Evolutionary conservation across 2,888 invertebrate species (phyloP), one percentile per base, ranked within the genome.

Genomic region (Hesperia comma): DNA sequence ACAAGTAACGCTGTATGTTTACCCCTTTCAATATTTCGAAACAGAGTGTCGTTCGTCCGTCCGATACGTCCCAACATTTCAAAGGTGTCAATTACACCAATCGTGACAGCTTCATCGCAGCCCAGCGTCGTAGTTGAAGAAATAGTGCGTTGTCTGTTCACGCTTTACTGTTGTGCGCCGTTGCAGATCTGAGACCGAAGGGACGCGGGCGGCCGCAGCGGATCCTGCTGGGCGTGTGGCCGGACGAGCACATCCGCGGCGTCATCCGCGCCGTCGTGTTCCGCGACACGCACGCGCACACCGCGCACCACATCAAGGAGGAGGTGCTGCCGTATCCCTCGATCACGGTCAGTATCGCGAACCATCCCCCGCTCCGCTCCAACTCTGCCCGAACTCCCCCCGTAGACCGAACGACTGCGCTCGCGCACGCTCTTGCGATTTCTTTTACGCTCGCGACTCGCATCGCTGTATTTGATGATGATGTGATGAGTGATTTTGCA

Each of bases 241-340:
- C 98, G 10, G 98, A 98, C 88, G 98, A 98, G 84, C 98, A 98
- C 89, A 98, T 98, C 86, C 96, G 97, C 82, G 97, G 97, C 71
- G 98, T 98, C 64, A 98, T 98, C 81, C 95, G 98, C 79, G 97
- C 98, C 68, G 98, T 98, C 63, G 98, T 98, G 69, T 98, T 98
- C 93, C 94, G 98, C 78, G 98, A 98, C 92, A 95, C 96, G 14
- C 94, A 94, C 84, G 89, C 93, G 57, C 95, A 87, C 95, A 95
- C 98, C 66, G 95, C 96, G 83, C 96, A 96, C 86, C 94, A 96
- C 80, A 96, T 96, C 85, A 96, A 97, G 78, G 96, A 96, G 77
- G 87, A 87, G 73, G 81, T 92, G 72, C 90, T 90, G 67, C 81
- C 82, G 75, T 91, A 86, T 80, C 88, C 88, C 70, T 82, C 89